Evolutionary conservation across 1,140 invertebrate species (phyloP).

Genomic region (Euura lappo): DNA sequence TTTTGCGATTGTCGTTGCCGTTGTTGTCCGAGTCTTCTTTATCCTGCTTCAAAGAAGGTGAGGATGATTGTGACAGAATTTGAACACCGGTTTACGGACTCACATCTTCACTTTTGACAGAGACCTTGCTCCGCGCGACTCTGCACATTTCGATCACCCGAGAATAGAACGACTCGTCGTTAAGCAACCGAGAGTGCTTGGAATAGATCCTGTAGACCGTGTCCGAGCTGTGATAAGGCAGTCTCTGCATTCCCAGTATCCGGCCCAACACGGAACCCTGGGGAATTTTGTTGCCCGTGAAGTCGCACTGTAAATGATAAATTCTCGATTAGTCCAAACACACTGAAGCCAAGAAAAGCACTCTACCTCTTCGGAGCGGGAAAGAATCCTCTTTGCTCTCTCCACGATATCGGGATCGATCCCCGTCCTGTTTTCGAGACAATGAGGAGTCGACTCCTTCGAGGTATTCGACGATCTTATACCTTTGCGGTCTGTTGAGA

Average conservation of each 20-base stretch:
- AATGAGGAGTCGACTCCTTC: neutral
- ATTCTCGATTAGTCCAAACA: too few relatives aligned
- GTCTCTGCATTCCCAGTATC: slow-evolving; percentile 48
- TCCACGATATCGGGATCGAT: slow-evolving; percentile 12
- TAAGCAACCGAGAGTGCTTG: slow-evolving; percentile 37
- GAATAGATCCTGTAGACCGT: slow-evolving; percentile 44
- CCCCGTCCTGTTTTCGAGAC: neutral
- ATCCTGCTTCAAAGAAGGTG: too few relatives aligned
- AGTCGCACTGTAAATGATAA: slow-evolving; percentile 34
- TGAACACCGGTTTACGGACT: too few relatives aligned
- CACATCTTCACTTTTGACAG: too few relatives aligned
- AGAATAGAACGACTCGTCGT: slow-evolving; percentile 17
- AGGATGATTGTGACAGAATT: too few relatives aligned
- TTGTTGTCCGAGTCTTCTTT: neutral
- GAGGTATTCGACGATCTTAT: neutral
- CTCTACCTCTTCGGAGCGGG: slow-evolving; percentile 10
- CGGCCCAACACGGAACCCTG: slow-evolving; percentile 46
- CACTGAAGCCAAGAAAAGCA: slow-evolving; percentile 4
- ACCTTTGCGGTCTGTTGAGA: neutral
- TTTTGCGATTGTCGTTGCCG: neutral
- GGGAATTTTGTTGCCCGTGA: slow-evolving; percentile 34
- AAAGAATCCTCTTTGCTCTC: slow-evolving; percentile 12
- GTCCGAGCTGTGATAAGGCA: slow-evolving; percentile 41
- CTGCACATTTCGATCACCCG: slow-evolving; percentile 41
- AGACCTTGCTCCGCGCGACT: slow-evolving; percentile 34